Evolutionary conservation across 1,140 invertebrate species (phyloP).

Genomic region (Myzus persicae): DNA sequence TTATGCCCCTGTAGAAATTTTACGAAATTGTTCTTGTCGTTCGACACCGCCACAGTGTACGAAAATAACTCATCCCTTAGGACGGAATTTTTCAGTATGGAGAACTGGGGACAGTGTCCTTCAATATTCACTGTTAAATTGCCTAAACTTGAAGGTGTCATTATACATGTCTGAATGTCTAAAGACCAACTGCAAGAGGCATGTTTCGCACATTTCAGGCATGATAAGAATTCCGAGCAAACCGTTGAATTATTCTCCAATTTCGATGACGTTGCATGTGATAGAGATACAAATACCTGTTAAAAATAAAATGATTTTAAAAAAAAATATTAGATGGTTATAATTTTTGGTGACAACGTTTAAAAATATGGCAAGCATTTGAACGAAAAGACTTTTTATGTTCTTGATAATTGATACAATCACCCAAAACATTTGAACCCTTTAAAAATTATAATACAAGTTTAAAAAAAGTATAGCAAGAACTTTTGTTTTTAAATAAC

Average conservation of each 20-base stretch:
- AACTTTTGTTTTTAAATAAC: background rate
- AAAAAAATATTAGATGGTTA: too few relatives aligned
- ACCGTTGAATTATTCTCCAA: background rate
- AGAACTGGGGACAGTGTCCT: background rate
- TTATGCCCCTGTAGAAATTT: background rate
- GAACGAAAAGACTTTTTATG: background rate
- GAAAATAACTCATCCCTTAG: background rate
- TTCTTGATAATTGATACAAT: background rate
- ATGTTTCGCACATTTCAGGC: background rate
- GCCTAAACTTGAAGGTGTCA: background rate
- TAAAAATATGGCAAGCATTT: background rate
- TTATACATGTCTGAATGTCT: background rate
- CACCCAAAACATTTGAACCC: background rate
- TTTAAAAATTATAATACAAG: background rate
- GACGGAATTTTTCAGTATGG: background rate
- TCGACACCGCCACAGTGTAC: background rate
- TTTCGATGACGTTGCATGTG: background rate
- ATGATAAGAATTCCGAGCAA: background rate
- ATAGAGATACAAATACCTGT: background rate
- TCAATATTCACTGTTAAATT: background rate
- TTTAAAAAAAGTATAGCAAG: background rate
- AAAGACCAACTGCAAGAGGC: background rate
- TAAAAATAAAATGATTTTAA: background rate
- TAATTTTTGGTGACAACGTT: too few relatives aligned
- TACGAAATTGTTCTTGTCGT: background rate